Evolutionary conservation across 2,888 invertebrate species (phyloP), one percentile per base, ranked within the genome.

Genomic region (Synanthedon vespiformis): DNA sequence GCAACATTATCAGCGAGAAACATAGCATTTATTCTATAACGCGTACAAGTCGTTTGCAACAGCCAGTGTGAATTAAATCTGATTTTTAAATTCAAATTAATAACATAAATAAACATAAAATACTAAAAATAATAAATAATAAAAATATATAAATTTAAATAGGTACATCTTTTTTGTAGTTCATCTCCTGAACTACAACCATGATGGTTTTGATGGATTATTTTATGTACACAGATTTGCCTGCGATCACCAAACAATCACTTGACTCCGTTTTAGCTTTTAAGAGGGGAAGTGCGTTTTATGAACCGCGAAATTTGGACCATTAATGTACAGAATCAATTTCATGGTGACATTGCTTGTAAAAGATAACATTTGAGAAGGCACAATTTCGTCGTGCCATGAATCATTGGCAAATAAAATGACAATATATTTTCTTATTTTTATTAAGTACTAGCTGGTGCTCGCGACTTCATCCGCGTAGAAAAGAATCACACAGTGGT

Each of bases 171-270:
- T 14, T 48, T 48, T 48, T 16, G 22, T 16, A 44, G 8, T 18
- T 18, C 48, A 18, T 22, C 48, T 48, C 10, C 22, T 48, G 18
- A 5, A 18, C 48, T 48, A 48, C 12, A n/a, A 16, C 48, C 18
- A 48, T 34, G 34, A 18, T 12, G 18, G 14, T 48, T 12, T 12
- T 48, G 48, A 48, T 48, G 16, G 48, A 84, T 83, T 65, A 75
- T 68, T 57, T 64, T 67, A 58, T 67, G 74, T 70, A 77, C 78
- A 80, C 80, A 81, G 82, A 84, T 84, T 84, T 84, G 81, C 83
- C 73, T 78, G 76, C 70, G 61, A 52, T 58, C 56, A 54, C 58
- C 65, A 72, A 73, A 77, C 80, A 83, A 77, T 82, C 81, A 80
- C 81, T 80, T 74, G 75, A 72, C 74, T 72, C 68, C 66, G 66